Percentiles rank a stretch among this genome's conserved stretches.
phyloP scores from a whole-genome alignment of 2,113 vertebrate species.

The Todiramphus chloris region DNA sequence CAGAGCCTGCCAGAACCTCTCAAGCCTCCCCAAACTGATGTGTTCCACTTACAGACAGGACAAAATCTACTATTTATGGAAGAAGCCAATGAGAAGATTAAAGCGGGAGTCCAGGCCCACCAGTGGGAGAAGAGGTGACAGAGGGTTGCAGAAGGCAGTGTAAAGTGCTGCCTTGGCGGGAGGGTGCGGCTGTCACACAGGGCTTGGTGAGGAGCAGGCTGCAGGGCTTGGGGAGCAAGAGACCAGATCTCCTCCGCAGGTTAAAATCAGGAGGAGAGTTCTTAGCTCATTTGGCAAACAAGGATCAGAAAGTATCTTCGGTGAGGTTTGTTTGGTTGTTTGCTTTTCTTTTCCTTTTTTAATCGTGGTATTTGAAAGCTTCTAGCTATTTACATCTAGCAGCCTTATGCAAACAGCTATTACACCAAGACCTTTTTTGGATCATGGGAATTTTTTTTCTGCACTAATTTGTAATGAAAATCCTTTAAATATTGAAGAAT shows the following conservation, averaged over 20 bases:
- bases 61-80: neutral
- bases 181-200: accelerated
- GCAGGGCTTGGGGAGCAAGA: neutral
- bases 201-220: neutral
- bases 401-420: neutral
- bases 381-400: neutral
- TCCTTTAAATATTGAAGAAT: neutral
- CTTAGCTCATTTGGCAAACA: neutral
- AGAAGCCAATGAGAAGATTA: accelerated
- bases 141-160: accelerated
- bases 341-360: neutral
- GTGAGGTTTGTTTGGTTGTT: neutral
- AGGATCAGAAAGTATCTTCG: neutral
- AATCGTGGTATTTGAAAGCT: neutral
- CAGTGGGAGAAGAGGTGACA: neutral
- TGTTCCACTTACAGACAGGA: neutral
- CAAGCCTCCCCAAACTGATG: accelerated
- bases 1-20: neutral
- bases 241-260: neutral
- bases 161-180: neutral
- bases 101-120: neutral
- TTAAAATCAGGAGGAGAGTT: neutral
- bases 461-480: neutral
- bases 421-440: neutral
- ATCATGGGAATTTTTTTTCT: neutral